Percentiles rank a stretch among this genome's conserved stretches.
phyloP scores from a whole-genome alignment of 1,140 invertebrate species.

The Drosophila ananassae region DNA sequence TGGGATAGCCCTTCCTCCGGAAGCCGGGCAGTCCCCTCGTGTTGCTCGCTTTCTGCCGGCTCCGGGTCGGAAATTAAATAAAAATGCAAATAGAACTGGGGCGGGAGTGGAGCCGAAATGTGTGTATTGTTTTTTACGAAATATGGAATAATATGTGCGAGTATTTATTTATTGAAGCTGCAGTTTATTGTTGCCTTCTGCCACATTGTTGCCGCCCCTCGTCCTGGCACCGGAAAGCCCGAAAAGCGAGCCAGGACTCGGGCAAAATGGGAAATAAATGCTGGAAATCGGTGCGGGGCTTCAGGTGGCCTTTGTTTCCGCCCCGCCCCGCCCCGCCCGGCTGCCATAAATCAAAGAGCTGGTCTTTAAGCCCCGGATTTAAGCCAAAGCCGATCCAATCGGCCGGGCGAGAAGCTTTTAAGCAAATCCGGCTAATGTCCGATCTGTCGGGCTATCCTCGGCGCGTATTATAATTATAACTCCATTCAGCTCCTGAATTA shows the following conservation, averaged over 20 bases:
- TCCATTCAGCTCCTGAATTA: neutral
- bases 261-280: slow-evolving; percentile 34
- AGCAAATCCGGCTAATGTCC: slow-evolving; percentile 25
- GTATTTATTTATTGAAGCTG: slow-evolving; percentile 50
- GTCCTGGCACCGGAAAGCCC: too few relatives aligned
- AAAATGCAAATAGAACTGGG: slow-evolving; percentile 32
- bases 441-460: neutral
- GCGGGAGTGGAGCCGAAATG: neutral
- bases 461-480: neutral
- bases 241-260: neutral
- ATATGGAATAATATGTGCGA: slow-evolving; percentile 42
- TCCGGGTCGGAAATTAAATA: slow-evolving; percentile 42
- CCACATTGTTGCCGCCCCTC: slow-evolving; percentile 32
- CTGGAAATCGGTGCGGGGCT: neutral
- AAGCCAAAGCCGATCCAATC: slow-evolving; percentile 23
- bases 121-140: slow-evolving; percentile 11
- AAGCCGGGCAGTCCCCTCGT: too few relatives aligned
- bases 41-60: neutral
- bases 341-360: slow-evolving; percentile 43
- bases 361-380: slow-evolving; percentile 34
- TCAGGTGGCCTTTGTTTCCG: neutral
- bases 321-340: neutral
- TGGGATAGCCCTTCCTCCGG: too few relatives aligned
- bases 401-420: slow-evolving; percentile 26
- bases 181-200: slow-evolving; percentile 29